Base-by-base conservation (phyloP, 2,797 vertebrate genomes). In the Liasis olivaceus region DNA sequence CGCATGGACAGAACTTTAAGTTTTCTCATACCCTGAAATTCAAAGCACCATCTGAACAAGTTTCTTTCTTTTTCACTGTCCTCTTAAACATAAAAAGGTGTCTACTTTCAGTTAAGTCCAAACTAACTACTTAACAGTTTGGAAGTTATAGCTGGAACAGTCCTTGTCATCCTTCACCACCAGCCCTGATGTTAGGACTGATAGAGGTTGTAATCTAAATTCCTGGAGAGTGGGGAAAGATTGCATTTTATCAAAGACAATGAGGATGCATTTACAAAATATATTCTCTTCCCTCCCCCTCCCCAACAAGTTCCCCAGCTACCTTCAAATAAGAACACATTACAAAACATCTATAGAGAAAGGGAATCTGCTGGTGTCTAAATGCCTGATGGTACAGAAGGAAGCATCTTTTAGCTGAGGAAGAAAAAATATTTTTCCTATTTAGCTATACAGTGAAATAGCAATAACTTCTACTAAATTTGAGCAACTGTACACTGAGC, bases 351-450 rank as follows among this genome's bases (percentile, higher is more conserved):
- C 63, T 88, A 92, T 92, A 94, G 91, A 69, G 56, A 90, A 89
- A 94, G 60, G 14, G 36, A n/a, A 26, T 91, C 84, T 91, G 89
- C 93, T 95, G 95, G 94, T 54, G 92, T 64, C 89, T 36, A 62
- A 62, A 91, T 81, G n/a, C 22, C 26, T 20, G 58, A 28, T 87
- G 22, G 14, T 84, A 31, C 8, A 28, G 62, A 93, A 88, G 24
- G 77, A 81, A 92, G 59, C 12, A 51, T 26, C 90, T 47, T 89
- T 69, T 66, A 90, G 85, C 86, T 42, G 60, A 94, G 91, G 12
- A 20, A 81, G 47, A 13, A 22, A 28, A 51, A 69, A 47, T 56
- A 85, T 2, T 72, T 58, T 47, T 72, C 15, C 58, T 28, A 91
- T 69, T n/a, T 1, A 36, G 17, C 31, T 54, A 63, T 28, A 56